Conservation (phyloP, 1,140 invertebrate species). For the Choristoneura fumiferana region DNA sequence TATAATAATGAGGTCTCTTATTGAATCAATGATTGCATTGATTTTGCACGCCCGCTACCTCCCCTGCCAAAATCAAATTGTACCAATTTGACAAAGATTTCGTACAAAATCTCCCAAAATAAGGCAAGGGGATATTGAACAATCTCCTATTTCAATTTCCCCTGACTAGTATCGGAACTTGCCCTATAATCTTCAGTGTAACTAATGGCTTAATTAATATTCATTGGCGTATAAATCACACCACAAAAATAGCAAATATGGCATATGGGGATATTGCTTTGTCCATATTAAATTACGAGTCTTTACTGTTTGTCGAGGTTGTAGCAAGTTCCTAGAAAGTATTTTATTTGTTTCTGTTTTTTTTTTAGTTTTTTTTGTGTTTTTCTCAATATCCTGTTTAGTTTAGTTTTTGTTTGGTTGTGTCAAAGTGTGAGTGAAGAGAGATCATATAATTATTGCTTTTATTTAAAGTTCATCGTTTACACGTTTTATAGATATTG, state of each 20-base stretch:
- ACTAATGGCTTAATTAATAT: constrained; percentile 12
- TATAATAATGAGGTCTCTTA: constrained; percentile 1
- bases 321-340: too few species aligned
- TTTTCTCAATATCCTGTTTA: too few species aligned
- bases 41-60: background rate
- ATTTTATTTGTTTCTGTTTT: too few species aligned
- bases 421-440: too few species aligned
- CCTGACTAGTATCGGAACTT: background rate
- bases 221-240: constrained; percentile 7
- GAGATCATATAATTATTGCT: too few species aligned
- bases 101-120: constrained; percentile 5
- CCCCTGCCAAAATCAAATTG: background rate
- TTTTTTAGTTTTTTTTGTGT: too few species aligned
- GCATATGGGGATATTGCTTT: constrained; percentile 12
- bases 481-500: too few species aligned
- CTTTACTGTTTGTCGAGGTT: too few species aligned
- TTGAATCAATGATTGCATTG: constrained; percentile 6
- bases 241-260: background rate
- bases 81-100: constrained; percentile 3
- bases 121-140: constrained; percentile 1
- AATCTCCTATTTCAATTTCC: constrained; percentile 10
- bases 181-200: background rate
- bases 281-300: too few species aligned
- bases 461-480: too few species aligned
- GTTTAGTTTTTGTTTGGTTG: too few species aligned